Conservation (phyloP, 2,888 invertebrate genomes). For the Stenodera caucasica region DNA sequence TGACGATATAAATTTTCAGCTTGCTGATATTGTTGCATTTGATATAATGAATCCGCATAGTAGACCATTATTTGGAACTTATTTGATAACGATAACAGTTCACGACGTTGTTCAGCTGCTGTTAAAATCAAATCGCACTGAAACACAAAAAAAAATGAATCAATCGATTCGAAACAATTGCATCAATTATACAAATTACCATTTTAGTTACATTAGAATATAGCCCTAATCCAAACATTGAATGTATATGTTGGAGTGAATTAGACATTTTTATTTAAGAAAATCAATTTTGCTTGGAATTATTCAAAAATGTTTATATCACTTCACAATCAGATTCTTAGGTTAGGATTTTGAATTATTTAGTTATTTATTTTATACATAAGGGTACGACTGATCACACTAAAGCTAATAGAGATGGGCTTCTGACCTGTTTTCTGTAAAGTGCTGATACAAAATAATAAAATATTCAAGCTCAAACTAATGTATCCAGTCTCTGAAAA, state of each 20-base stretch:
- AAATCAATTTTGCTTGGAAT: not conserved
- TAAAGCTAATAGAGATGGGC: not conserved
- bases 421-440: too few relatives aligned
- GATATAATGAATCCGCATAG: conserved; percentile 71
- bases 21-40: conserved; percentile 66
- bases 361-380: not conserved
- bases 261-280: conserved; percentile 57
- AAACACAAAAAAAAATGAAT: conserved; percentile 58
- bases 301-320: not conserved
- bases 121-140: conserved; percentile 69
- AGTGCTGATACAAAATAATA: too few relatives aligned
- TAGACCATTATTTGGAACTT: conserved; percentile 71
- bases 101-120: conserved; percentile 67
- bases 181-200: conserved; percentile 57
- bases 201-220: conserved; percentile 71
- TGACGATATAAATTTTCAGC: conserved; percentile 70
- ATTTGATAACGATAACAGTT: conserved; percentile 61
- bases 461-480: too few relatives aligned
- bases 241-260: conserved; percentile 68
- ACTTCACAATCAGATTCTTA: not conserved
- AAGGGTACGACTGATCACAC: not conserved
- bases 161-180: not conserved
- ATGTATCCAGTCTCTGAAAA: too few relatives aligned
- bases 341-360: conserved; percentile 17
- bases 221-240: conserved; percentile 69